Conservation (phyloP, 2,797 vertebrate species). For the Meda fulgida region DNA sequence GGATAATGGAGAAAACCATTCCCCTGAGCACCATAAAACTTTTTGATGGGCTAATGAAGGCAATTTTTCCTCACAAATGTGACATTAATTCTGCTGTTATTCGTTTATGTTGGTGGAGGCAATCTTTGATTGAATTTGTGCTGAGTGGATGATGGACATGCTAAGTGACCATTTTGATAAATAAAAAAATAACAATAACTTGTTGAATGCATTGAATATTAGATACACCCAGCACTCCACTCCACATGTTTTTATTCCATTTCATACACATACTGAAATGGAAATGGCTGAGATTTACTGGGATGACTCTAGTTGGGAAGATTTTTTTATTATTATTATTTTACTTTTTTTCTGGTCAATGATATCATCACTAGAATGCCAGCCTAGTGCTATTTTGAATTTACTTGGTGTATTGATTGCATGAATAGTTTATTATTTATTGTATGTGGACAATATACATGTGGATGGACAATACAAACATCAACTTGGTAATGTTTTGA, state of each 20-base stretch:
- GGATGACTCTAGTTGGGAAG: neutral
- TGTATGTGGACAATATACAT: too few relatives aligned
- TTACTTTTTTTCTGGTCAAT: neutral
- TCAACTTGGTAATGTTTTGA: too few relatives aligned
- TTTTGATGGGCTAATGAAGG: constrained; percentile 40
- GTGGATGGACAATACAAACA: too few relatives aligned
- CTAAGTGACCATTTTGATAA: neutral
- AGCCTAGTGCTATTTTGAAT: too few relatives aligned
- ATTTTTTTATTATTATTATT: neutral
- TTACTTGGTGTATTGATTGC: too few relatives aligned
- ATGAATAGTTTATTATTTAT: too few relatives aligned
- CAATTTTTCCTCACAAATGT: constrained; percentile 46
- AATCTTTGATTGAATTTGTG: neutral
- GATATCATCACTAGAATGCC: too few relatives aligned
- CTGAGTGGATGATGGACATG: neutral
- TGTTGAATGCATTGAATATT: neutral
- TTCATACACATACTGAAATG: neutral
- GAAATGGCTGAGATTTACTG: neutral
- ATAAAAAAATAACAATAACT: neutral
- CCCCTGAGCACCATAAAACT: constrained; percentile 11
- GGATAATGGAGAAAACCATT: constrained; percentile 4
- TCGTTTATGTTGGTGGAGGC: constrained; percentile 34
- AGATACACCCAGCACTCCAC: neutral
- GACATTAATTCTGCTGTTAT: constrained; percentile 30
- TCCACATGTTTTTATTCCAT: too few relatives aligned